phyloP scores from a whole-genome alignment of 2,888 invertebrate species.

The Agrotis exclamationis region DNA sequence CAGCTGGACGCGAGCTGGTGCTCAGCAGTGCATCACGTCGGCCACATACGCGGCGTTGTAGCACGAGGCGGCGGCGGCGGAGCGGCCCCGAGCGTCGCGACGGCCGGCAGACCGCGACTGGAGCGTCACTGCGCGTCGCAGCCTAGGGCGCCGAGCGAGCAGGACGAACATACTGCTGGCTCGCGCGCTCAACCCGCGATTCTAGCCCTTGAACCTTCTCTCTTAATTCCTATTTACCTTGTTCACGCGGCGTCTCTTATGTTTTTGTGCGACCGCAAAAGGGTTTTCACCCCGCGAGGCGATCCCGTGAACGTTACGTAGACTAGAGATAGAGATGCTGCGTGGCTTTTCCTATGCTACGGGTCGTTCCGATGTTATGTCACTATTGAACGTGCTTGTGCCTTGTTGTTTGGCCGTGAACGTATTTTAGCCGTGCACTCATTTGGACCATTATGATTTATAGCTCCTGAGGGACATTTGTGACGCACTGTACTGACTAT shows the following conservation, averaged over 20 bases:
- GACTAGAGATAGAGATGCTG: conserved; percentile 89
- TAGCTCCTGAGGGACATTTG: conserved; percentile 69
- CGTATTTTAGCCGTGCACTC: conserved; percentile 80
- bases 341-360: conserved; percentile 84
- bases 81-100: conserved; percentile 90
- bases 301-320: conserved; percentile 82
- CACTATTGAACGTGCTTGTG: conserved; percentile 87
- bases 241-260: conserved; percentile 80
- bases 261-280: conserved; percentile 84
- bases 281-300: conserved; percentile 88
- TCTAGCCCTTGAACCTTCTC: conserved; percentile 88
- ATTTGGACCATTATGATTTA: conserved; percentile 75
- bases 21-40: conserved; percentile 84
- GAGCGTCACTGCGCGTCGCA: conserved; percentile 88
- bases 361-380: conserved; percentile 86
- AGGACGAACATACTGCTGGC: conserved; percentile 84
- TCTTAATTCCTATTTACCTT: conserved; percentile 86
- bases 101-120: conserved; percentile 91
- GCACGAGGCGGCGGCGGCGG: conserved; percentile 80
- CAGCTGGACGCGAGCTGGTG: conserved; percentile 67
- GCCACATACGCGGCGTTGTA: conserved; percentile 81
- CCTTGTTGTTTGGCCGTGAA: conserved; percentile 87
- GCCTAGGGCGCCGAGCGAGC: conserved; percentile 88
- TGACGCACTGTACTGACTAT: conserved; percentile 59
- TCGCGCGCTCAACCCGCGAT: conserved; percentile 80